A percentile compares a stretch with the other conserved stretches of the same genome.
These are phyloP conservation scores for Channa maculata DNA, from an alignment of 2,113 vertebrate species.

Conservation along the genomic window DNA sequence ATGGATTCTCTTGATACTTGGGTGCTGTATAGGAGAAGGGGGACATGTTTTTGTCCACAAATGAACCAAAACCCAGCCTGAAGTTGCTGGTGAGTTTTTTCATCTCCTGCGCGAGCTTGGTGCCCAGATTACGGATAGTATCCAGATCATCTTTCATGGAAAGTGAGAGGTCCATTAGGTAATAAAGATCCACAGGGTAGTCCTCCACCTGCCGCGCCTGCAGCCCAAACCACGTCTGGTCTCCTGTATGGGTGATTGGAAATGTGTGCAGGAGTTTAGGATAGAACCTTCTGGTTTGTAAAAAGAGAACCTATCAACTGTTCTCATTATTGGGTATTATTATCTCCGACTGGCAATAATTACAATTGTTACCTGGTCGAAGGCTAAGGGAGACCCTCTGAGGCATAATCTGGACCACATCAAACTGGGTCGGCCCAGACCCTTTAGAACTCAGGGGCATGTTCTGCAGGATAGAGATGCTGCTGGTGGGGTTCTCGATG, in stretches of 20 bases:
- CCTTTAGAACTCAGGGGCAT: conserved; percentile 90
- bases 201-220: conserved; percentile 97
- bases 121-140: conserved; percentile 93
- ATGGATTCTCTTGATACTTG: conserved; percentile 95
- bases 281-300: too few relatives aligned
- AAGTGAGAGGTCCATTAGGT: conserved; percentile 98
- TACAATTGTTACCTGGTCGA: conserved; percentile 86
- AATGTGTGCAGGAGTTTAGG: too few relatives aligned
- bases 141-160: conserved; percentile 98
- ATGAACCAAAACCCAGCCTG: conserved; percentile 95
- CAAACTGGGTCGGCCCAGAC: conserved; percentile 78
- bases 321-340: too few relatives aligned
- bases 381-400: conserved; percentile 90
- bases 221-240: conserved; percentile 88
- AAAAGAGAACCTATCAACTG: too few relatives aligned
- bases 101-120: conserved; percentile 95
- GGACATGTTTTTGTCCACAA: conserved; percentile 98
- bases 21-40: conserved; percentile 95
- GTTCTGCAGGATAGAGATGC: conserved; percentile 76
- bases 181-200: conserved; percentile 97
- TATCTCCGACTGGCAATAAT: too few relatives aligned
- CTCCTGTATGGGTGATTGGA: conserved; percentile 80
- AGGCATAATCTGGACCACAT: conserved; percentile 91
- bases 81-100: conserved; percentile 98
- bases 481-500: conserved; percentile 88